Evolutionary conservation across 2,888 invertebrate species (phyloP).

Genomic region (Oxystoma pomonae): DNA sequence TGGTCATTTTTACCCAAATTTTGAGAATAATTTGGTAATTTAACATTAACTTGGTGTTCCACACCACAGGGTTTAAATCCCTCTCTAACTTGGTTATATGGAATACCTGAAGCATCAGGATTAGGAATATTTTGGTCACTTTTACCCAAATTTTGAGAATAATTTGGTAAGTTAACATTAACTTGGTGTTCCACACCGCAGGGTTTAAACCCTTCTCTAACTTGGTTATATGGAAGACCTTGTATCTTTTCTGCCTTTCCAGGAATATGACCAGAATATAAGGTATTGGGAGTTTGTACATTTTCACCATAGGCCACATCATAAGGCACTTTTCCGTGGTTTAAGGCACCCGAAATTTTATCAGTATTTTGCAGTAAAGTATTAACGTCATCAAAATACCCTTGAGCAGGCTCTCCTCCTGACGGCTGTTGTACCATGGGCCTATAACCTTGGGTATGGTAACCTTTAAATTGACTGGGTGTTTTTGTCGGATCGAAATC

Average conservation of each 20-base stretch:
- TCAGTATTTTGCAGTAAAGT: neutral
- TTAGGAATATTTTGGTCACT: no score
- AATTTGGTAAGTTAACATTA: neutral
- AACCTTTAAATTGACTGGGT: constrained; percentile 27
- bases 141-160: neutral
- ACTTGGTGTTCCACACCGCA: neutral
- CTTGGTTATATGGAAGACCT: neutral
- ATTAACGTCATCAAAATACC: neutral
- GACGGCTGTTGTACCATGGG: neutral
- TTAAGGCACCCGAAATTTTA: neutral
- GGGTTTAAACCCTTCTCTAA: neutral
- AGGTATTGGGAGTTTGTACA: neutral
- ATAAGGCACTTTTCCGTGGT: neutral
- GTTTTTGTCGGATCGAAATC: constrained; percentile 29
- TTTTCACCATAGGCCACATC: neutral
- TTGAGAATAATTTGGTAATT: neutral
- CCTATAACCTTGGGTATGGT: constrained; percentile 10
- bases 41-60: neutral
- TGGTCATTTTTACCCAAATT: neutral
- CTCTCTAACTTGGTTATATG: neutral
- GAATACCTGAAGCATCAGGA: neutral
- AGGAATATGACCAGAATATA: no score
- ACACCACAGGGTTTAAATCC: neutral
- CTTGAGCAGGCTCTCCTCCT: neutral
- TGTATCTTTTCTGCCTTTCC: no score